Evolutionary conservation across 37 sponge, comb jelly and placozoan genomes (phyloP), one percentile per base, ranked within the genome.

Genomic region (Halichondria panicea): DNA sequence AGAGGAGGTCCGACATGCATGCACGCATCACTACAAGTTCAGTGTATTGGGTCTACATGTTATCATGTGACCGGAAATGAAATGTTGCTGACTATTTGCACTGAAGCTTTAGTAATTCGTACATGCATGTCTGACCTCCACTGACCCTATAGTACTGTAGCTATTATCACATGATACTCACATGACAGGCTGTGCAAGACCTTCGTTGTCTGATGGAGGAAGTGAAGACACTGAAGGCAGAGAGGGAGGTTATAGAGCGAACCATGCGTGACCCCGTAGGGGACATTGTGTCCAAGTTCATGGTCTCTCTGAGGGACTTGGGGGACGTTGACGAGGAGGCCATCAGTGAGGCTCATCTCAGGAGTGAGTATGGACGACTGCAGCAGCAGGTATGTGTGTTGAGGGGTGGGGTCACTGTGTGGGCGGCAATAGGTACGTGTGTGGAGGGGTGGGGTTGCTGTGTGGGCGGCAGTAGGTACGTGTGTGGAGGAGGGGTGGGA

Each of bases 171-270:
- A 56, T 72, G 35, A 19, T 41, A 2, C 6, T 7, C 55, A 19
- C 33, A 55, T n/a, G 65, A 1, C 73, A 94, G 94, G 66, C 55
- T 77, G 92, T 91, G 0, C 84, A 76, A 5, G 78, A 84, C 21
- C 76, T 95, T 25, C 92, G 84, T 39, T 31, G 40, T 7, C 57
- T 95, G 53, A 95, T 95, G 92, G 96, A 95, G 55, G 93, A 90
- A 57, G 88, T 93, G 27, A 72, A 63, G 4, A 81, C 89, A 30
- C 40, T 97, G 74, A 93, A 93, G 42, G 91, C 84, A 18, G 91
- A 90, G 76, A 72, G 97, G n/a, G 94, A 97, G 15, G 76, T 77
- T 30, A 46, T 90, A 0, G 89, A 87, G 53, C 63, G 42, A 21
- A 76, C 77, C 22, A 81, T 97, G 31, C 87, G 85, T 39, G 83